Evolutionary conservation across 2,797 vertebrate species (phyloP), one percentile per base, ranked within the genome.

Genomic region (Chanos chanos): DNA sequence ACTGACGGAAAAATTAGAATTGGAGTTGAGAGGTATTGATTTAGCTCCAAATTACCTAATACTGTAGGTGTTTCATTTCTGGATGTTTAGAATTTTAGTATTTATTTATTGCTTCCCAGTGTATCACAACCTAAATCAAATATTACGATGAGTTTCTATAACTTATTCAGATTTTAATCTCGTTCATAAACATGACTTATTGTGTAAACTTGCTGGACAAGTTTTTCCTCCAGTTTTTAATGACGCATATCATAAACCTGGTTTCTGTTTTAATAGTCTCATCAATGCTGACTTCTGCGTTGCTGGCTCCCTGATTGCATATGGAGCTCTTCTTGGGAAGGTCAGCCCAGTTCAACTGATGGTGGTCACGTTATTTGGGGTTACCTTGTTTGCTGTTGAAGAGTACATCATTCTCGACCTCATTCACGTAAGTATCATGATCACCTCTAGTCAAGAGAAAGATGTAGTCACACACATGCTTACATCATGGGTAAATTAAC

Each of bases 241-340:
- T 4, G n/a, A n/a, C n/a, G n/a, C n/a, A n/a, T n/a, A n/a, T n/a
- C n/a, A 13, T 1, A 3, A 12, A 16, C 45, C 1, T 22, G 9
- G 25, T 43, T 15, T 52, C 37, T 76, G 22, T 64, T 49, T 36
- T 65, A 27, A 1, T 78, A 99, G 97, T 81, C 68, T 99, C 77
- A 99, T 99, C 80, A 94, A 96, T 1, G 97, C 97, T 0, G 97
- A 99, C 80, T 99, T 98, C 88, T 97, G 95, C 13, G 92, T 86
- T 71, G 97, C 90, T 1, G 91, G 89, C 3, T 89, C 89, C 57
- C 91, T 96, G 36, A 94, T 99, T 1, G 93, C 97, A 56, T 99
- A 90, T 1, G 97, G 96, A 10, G 96, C 93, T 4, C 69, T 95
- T 28, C 85, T 99, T 77, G 97, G 97, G 3, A 99, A 95, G 84